These are phyloP conservation scores for Sprattus sprattus DNA, from an alignment of 2,113 vertebrate genomes.

Conservation along the genomic window DNA sequence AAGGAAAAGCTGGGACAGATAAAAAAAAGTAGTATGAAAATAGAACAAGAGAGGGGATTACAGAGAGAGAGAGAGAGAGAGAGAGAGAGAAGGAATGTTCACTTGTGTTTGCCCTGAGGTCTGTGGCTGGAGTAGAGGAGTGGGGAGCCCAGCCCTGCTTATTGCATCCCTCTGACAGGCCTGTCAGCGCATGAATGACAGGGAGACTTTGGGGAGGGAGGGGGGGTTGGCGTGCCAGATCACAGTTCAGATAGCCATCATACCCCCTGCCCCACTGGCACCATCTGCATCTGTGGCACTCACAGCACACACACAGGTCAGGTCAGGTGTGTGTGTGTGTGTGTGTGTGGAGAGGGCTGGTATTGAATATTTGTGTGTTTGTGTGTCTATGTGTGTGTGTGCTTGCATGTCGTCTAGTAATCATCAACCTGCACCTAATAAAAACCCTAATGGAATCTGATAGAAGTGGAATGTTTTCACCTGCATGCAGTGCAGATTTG, in stretches of 20 bases:
- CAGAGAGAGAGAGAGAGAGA: background rate
- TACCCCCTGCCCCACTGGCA: background rate
- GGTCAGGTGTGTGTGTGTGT: background rate
- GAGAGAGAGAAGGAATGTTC: background rate
- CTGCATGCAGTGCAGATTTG: too few relatives aligned
- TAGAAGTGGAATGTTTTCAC: too few relatives aligned
- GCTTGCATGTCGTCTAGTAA: background rate
- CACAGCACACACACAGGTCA: background rate
- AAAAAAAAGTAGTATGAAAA: background rate
- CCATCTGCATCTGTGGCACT: background rate
- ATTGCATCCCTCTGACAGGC: background rate
- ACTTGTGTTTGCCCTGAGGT: background rate
- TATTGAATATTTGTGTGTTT: background rate
- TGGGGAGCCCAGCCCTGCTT: background rate
- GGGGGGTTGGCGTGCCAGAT: background rate
- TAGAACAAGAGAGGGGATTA: background rate
- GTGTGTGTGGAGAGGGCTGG: background rate
- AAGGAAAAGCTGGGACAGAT: background rate
- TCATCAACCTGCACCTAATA: too few relatives aligned
- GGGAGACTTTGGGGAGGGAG: background rate
- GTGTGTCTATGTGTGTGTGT: background rate
- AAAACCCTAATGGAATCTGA: too few relatives aligned
- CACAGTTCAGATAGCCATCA: background rate
- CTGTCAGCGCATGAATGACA: background rate
- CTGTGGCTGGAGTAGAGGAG: background rate